phyloP scores from a whole-genome alignment of 53 echinoderm and acorn worm species.

The Temnopleurus reevesii region DNA sequence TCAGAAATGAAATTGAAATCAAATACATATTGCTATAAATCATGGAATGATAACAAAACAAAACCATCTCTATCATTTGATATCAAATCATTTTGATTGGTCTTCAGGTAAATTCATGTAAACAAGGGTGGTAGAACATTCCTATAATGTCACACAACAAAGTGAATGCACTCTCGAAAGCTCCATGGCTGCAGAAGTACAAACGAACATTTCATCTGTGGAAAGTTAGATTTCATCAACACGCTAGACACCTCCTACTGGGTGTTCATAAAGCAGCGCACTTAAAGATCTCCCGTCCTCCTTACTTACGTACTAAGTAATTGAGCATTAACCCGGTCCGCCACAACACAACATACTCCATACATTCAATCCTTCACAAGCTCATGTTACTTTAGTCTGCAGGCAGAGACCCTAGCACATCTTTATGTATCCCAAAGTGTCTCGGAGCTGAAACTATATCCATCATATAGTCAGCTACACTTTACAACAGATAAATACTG shows the following conservation, averaged over 20 bases:
- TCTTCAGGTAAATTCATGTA: background rate
- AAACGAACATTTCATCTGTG: too few species aligned
- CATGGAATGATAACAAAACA: background rate
- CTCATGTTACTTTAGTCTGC: background rate
- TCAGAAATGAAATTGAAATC: background rate
- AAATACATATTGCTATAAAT: background rate
- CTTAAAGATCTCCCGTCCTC: background rate
- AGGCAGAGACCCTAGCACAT: too few species aligned
- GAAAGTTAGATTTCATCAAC: constrained; percentile 4
- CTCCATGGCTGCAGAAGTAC: too few species aligned
- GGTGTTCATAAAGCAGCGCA: background rate
- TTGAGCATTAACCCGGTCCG: constrained; percentile 48
- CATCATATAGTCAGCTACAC: too few species aligned
- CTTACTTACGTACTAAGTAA: constrained; percentile 53
- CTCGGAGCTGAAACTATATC: too few species aligned
- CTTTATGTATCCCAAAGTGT: too few species aligned
- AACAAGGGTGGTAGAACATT: background rate
- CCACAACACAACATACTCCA: constrained; percentile 27
- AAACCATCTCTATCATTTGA: too few species aligned
- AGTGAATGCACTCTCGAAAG: constrained; percentile 30
- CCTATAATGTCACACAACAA: background rate
- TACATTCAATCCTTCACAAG: background rate
- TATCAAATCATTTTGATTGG: background rate
- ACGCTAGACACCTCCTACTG: constrained; percentile 12
- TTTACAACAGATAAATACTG: too few species aligned